Conservation (phyloP, 2,113 vertebrate genomes). For the Camelus bactrianus region DNA sequence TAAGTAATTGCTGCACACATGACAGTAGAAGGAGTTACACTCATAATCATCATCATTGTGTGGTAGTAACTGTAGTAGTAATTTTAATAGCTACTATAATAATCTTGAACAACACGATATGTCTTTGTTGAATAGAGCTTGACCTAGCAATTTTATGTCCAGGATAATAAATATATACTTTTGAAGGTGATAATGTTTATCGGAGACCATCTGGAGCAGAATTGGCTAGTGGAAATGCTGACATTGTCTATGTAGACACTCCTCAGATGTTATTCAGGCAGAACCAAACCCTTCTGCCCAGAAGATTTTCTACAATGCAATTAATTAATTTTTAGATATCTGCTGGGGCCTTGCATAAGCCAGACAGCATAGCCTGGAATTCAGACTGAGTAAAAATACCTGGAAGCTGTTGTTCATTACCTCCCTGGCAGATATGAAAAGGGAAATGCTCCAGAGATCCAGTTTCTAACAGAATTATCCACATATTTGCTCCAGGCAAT, state of each 20-base stretch:
- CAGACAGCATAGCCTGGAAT: background rate
- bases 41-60: background rate
- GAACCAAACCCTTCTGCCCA: background rate
- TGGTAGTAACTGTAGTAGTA: background rate
- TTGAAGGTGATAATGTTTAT: background rate
- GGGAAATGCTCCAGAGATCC: background rate
- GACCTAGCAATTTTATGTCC: background rate
- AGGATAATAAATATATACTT: background rate
- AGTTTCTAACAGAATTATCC: background rate
- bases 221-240: background rate
- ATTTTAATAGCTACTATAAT: background rate
- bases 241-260: background rate
- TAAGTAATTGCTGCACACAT: background rate
- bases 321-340: background rate
- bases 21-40: background rate
- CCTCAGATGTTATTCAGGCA: background rate
- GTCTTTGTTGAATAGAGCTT: background rate
- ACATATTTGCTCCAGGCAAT: background rate
- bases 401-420: background rate
- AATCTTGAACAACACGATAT: background rate
- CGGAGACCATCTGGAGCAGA: background rate
- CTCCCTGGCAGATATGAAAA: background rate
- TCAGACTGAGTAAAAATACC: background rate
- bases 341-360: background rate
- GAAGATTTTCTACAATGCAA: background rate